Base-by-base conservation (phyloP, 2,797 vertebrate species). In the Acanthopagrus latus region DNA sequence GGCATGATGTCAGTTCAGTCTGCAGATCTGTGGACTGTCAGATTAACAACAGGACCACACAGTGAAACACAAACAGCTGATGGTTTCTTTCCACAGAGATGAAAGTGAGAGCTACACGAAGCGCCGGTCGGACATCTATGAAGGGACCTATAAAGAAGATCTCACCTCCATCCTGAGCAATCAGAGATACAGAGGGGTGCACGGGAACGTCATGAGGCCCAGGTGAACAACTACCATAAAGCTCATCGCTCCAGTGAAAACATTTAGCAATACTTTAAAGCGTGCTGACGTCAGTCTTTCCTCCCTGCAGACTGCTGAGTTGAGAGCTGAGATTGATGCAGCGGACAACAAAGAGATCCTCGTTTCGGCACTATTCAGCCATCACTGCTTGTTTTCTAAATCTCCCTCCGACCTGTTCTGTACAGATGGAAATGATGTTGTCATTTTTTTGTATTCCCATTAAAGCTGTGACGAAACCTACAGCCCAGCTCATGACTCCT, bases 121-220 rank as follows among this genome's bases (percentile, higher is more conserved):
- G 73, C 93, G 93, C 7, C 92, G 91, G 75, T 90, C 93, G 3
- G 89, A 91, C 63, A 69, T 95, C 68, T 95, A 92, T 20, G 87
- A 94, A 67, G 90, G 94, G 23, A 94, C 81, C 11, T 95, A 88
- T 60, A 94, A 94, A 78, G 93, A 95, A 75, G 93, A 94, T 74
- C 88, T 94, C 0, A 92, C 93, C 10, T 88, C 94, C 69, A 93
- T 95, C 62, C 91, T 85, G 76, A 94, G 92, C 20, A 70, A 94
- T 62, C 92, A 89, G 76, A 91, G 89, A 59, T 94, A 91, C 85
- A 92, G 86, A 74, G 74, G 86, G 29, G 77, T 85, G 69, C 88
- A 84, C 0, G 66, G 78, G 66, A 56, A 85, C 1, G 51, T 74
- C 50, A 57, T 76, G 62, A 89, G 76, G 33, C 71, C 83, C 38